These are phyloP conservation scores for Poecilia wingei DNA, from an alignment of 2,797 vertebrate genomes.

Conservation along the genomic window DNA sequence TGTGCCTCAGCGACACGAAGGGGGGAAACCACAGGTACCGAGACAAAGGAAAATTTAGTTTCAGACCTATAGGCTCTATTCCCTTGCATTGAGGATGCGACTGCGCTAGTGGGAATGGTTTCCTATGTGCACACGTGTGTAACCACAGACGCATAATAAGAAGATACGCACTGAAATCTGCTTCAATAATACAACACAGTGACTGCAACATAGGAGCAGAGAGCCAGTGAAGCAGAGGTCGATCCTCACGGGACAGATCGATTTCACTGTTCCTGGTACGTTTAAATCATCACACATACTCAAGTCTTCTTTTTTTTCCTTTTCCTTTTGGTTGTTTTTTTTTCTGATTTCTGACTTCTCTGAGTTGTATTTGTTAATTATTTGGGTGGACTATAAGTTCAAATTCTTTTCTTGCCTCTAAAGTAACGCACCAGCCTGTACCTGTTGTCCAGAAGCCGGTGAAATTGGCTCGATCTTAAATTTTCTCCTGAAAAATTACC, in stretches of 20 bases:
- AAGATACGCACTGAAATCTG: conserved; percentile 70
- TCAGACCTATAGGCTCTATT: conserved; percentile 55
- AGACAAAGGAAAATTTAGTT: conserved; percentile 50
- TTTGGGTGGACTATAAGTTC: conserved; percentile 56
- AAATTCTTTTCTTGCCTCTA: conserved; percentile 41
- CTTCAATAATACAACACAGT: conserved; percentile 52
- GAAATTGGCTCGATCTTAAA: conserved; percentile 76
- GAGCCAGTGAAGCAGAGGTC: conserved; percentile 59
- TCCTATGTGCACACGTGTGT: conserved; percentile 59
- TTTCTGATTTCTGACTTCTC: conserved; percentile 23
- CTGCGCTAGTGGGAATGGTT: conserved; percentile 49
- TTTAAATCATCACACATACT: conserved; percentile 68
- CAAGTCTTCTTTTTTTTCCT: conserved; percentile 29
- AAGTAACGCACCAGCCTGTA: conserved; percentile 50
- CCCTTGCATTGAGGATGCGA: conserved; percentile 55
- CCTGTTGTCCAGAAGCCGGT: conserved; percentile 57
- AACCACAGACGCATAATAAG: conserved; percentile 64
- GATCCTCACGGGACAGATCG: conserved; percentile 53
- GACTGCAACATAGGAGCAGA: conserved; percentile 49
- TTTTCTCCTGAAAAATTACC: conserved; percentile 47
- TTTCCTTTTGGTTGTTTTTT: background rate
- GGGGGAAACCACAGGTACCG: conserved; percentile 51
- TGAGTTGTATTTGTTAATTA: conserved; percentile 26
- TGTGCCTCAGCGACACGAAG: conserved; percentile 51
- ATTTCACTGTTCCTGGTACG: conserved; percentile 53